Evolutionary conservation across 2,113 vertebrate genomes (phyloP).

Genomic region (Larimichthys polyactis): DNA sequence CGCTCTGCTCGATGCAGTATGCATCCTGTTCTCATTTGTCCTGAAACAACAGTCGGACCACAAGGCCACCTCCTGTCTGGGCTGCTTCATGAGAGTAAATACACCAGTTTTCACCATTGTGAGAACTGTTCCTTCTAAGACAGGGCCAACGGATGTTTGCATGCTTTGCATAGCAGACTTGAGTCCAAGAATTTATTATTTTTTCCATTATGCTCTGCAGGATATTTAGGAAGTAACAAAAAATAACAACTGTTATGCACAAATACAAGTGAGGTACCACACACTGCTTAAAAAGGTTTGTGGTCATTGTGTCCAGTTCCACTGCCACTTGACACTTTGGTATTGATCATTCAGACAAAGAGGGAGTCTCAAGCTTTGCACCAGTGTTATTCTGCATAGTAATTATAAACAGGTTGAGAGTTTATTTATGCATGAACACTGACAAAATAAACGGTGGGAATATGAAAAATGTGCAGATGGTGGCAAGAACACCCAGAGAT

Average conservation of each 20-base stretch:
- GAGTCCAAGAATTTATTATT: not conserved
- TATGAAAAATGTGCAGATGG: not conserved
- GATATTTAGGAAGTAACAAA: not conserved
- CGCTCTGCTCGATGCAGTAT: not conserved
- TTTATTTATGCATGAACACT: not conserved
- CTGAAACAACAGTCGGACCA: not conserved
- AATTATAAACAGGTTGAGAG: not conserved
- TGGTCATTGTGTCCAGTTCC: not conserved
- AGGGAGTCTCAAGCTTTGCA: not conserved
- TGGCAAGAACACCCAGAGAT: not conserved
- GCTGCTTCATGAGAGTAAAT: not conserved
- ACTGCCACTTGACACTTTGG: not conserved
- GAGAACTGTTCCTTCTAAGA: conserved; percentile 8
- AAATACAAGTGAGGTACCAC: not conserved
- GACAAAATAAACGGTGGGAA: not conserved
- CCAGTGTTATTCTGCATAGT: too few relatives aligned
- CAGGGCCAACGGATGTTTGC: conserved; percentile 1
- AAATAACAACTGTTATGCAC: not conserved
- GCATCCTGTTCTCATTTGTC: not conserved
- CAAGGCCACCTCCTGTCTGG: conserved; percentile 1
- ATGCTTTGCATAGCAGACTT: not conserved
- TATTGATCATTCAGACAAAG: not conserved
- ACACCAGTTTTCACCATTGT: not conserved
- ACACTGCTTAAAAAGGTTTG: not conserved
- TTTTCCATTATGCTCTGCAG: not conserved